Conservation (phyloP, 2,888 invertebrate genomes). For the Chrysotoxum bicinctum region DNA sequence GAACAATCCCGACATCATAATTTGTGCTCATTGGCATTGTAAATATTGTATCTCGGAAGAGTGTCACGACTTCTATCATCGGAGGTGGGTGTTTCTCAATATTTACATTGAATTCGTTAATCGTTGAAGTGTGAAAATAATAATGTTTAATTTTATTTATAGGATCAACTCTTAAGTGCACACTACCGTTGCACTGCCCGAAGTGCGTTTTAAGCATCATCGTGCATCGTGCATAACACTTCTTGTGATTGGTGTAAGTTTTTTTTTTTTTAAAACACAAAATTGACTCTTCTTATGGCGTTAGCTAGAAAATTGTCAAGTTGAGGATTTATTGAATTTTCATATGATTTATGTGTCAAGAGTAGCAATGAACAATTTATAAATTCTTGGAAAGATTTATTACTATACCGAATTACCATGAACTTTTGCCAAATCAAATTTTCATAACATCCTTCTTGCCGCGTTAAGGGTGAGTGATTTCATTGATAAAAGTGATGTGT, state of each 20-base stretch:
- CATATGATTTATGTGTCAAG: not conserved
- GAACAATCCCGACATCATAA: not conserved
- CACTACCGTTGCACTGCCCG: not conserved
- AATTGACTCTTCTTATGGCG: no score
- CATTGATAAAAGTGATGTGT: slow-evolving; percentile 38
- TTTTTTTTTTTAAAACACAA: no score
- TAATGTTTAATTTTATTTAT: slow-evolving; percentile 37
- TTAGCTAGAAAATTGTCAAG: not conserved
- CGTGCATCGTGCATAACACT: not conserved
- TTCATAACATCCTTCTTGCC: slow-evolving; percentile 32
- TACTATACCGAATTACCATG: slow-evolving; percentile 33
- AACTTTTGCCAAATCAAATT: slow-evolving; percentile 53
- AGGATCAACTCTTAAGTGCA: slow-evolving; percentile 34
- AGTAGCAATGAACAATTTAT: not conserved
- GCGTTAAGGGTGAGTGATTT: slow-evolving; percentile 4
- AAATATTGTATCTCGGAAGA: not conserved
- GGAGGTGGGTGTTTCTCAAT: slow-evolving; percentile 38
- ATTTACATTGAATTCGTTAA: slow-evolving; percentile 9
- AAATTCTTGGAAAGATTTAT: slow-evolving; percentile 27
- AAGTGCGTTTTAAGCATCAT: not conserved
- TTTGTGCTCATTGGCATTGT: not conserved
- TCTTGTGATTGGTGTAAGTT: slow-evolving; percentile 12
- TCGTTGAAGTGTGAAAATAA: slow-evolving; percentile 15
- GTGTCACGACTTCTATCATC: slow-evolving; percentile 18
- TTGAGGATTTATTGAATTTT: not conserved